A percentile compares a stretch with the other conserved stretches of the same genome.
Conservation (phyloP, 2,797 vertebrate genomes). For the Pseudocheirus occidentalis region DNA sequence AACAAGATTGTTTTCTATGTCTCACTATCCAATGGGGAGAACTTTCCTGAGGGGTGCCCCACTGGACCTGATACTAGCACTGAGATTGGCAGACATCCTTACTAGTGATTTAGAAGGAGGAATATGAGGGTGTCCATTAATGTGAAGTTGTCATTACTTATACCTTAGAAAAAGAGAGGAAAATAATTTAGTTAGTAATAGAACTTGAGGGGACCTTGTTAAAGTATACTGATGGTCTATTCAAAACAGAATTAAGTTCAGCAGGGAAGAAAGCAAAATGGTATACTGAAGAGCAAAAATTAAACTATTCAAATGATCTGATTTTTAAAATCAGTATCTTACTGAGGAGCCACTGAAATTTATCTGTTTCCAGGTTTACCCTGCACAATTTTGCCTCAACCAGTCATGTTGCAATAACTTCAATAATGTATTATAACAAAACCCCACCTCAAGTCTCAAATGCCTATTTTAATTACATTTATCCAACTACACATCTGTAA, state of each 20-base stretch:
- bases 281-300: neutral
- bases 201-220: neutral
- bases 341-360: neutral
- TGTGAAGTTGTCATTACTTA: neutral
- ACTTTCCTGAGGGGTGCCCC: neutral
- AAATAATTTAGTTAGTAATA: neutral
- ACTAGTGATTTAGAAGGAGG: neutral
- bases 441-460: neutral
- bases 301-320: neutral
- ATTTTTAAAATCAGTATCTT: neutral
- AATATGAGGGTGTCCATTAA: neutral
- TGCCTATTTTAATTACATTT: neutral
- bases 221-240: neutral
- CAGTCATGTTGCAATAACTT: neutral
- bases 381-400: neutral
- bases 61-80: neutral
- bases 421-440: neutral
- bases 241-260: neutral
- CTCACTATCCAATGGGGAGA: neutral
- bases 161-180: neutral
- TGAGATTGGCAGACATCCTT: neutral
- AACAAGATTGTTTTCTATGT: neutral
- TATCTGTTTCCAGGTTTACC: neutral
- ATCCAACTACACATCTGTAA: neutral
- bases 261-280: neutral